Evolutionary conservation across 1,140 invertebrate genomes (phyloP).

Genomic region (Drosophila repleta): DNA sequence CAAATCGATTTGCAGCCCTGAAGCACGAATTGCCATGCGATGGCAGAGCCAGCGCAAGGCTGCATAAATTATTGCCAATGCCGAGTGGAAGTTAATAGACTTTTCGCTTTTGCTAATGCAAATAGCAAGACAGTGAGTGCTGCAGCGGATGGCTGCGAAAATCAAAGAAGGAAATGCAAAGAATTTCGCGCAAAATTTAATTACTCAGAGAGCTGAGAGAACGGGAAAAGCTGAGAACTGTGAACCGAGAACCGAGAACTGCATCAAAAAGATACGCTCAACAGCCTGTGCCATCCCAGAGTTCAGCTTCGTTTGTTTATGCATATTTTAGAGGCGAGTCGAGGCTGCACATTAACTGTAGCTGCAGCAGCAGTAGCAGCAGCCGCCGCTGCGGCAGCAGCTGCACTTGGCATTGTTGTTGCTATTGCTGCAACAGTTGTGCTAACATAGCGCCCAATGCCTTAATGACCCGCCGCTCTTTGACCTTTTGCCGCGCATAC

Average conservation of each 20-base stretch:
- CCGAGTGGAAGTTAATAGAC: constrained; percentile 67
- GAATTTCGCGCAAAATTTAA: constrained; percentile 72
- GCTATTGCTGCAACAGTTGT: constrained; percentile 27
- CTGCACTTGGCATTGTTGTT: constrained; percentile 16
- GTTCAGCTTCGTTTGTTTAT: constrained; percentile 73
- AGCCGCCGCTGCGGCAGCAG: constrained; percentile 4
- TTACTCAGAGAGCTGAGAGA: constrained; percentile 48
- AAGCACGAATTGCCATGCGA: constrained; percentile 24
- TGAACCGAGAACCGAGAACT: constrained; percentile 17
- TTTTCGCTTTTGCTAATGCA: constrained; percentile 62
- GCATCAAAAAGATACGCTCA: constrained; percentile 36
- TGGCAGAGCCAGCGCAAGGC: constrained; percentile 17
- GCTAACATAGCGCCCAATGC: constrained; percentile 50
- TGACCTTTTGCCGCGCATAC: constrained; percentile 66
- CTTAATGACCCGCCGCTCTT: constrained; percentile 68
- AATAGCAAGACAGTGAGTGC: constrained; percentile 44
- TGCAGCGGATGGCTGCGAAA: constrained; percentile 19
- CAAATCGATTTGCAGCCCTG: constrained; percentile 29
- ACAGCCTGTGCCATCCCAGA: background rate
- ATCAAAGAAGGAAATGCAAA: constrained; percentile 71
- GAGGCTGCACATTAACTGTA: constrained; percentile 56
- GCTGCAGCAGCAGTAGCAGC: constrained; percentile 6
- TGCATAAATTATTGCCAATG: constrained; percentile 65
- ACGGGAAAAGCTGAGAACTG: background rate
- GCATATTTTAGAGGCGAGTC: constrained; percentile 62